Evolutionary conservation across 1,140 invertebrate genomes (phyloP).

Genomic region (Magallana ariakensis): DNA sequence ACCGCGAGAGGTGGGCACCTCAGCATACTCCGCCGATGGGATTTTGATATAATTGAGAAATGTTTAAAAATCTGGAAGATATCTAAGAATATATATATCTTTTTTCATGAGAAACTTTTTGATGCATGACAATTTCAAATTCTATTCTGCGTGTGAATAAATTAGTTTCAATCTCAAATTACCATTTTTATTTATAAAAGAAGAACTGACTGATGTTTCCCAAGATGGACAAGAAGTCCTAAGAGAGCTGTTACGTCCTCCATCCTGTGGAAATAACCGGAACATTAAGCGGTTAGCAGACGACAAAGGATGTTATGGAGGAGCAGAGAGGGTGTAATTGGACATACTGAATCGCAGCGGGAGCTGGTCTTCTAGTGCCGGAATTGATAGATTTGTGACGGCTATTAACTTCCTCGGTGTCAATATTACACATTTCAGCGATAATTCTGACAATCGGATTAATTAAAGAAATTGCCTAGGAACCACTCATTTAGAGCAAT

Average conservation of each 20-base stretch:
- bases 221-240: neutral
- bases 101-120: too few relatives aligned
- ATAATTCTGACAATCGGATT: constrained; percentile 22
- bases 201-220: neutral
- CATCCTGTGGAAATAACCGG: constrained; percentile 7
- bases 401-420: constrained; percentile 19
- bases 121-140: too few relatives aligned
- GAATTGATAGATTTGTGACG: constrained; percentile 14
- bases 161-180: too few relatives aligned
- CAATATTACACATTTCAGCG: constrained; percentile 21
- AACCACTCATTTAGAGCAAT: constrained; percentile 10
- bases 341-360: neutral
- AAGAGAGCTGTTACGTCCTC: neutral
- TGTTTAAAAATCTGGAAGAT: constrained; percentile 32
- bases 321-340: constrained; percentile 4
- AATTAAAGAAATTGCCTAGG: constrained; percentile 9
- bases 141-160: too few relatives aligned
- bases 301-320: neutral
- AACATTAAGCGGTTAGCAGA: neutral
- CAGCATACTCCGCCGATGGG: neutral
- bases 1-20: neutral
- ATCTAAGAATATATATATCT: neutral
- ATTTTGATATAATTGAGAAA: constrained; percentile 21
- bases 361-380: neutral
- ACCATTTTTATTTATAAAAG: too few relatives aligned